Base-by-base conservation (phyloP, 2,113 vertebrate genomes). In the Nothoprocta perdicaria region DNA sequence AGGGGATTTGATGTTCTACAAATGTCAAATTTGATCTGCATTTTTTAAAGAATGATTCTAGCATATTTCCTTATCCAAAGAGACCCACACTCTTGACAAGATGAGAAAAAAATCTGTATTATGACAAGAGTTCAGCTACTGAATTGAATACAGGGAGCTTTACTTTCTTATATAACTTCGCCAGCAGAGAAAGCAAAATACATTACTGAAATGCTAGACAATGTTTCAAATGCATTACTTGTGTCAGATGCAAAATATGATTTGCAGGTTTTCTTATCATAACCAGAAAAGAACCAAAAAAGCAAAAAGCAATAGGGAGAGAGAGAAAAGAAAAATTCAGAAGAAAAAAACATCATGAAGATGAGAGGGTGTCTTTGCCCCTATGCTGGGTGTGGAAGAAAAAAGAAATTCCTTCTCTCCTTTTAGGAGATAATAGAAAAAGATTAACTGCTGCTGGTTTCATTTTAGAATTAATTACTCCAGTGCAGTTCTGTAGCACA, bases 201-300 rank as follows among this genome's bases (percentile, higher is more conserved):
- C 8, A 24, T 40, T 48, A n/a, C 38, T 33, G 61, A 45, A 24
- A 69, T 4, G 13, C 16, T 33, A 69, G 22, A 15, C 9, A 53
- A 45, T 7, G 21, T 6, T 31, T 43, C 23, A 69, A 13, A 43
- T 14, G 43, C 1, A 46, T 0, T 1, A 7, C 58, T 41, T 43
- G 8, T 82, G 62, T 43, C 62, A 86, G n/a, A 55, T 41, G 9
- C 2, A 38, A 89, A 60, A 27, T 22, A 53, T 17, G 38, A 82
- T 27, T 55, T 19, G 8, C 2, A 19, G 61, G 58, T 60, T 50
- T 0, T 48, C 48, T 38, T 67, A 58, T 18, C 19, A 38, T 31
- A 12, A 18, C 3, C 2, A 66, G 18, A 75, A 71, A 61, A 81
- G 22, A 68, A 65, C 1, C 3, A 53, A 53, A 45, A 35, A 73